phyloP scores from a whole-genome alignment of 2,888 invertebrate genomes.

The Cheilosia vulpina region DNA sequence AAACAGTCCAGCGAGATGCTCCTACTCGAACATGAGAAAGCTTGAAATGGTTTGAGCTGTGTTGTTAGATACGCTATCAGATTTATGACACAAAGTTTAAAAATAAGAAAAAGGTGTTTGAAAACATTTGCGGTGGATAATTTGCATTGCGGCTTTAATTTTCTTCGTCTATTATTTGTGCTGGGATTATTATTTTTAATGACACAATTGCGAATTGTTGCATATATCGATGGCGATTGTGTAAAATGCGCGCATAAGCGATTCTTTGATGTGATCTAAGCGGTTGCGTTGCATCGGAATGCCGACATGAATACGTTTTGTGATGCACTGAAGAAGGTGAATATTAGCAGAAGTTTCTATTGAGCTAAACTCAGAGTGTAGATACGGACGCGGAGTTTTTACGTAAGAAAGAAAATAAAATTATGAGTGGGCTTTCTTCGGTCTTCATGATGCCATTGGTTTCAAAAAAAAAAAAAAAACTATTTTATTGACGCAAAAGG shows the following conservation, averaged over 20 bases:
- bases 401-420: no score
- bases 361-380: not conserved
- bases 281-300: not conserved
- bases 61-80: conserved; percentile 67
- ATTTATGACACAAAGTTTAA: conserved; percentile 59
- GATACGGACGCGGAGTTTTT: no score
- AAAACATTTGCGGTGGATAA: conserved; percentile 4
- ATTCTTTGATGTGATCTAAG: not conserved
- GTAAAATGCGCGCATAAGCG: not conserved
- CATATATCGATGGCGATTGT: not conserved
- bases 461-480: no score
- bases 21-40: conserved; percentile 44
- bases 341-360: not conserved
- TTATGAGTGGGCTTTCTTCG: no score
- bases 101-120: not conserved
- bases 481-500: no score
- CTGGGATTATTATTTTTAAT: conserved; percentile 11
- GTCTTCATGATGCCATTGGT: no score
- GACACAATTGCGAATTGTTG: not conserved
- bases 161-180: not conserved
- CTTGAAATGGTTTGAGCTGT: conserved; percentile 44
- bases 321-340: not conserved
- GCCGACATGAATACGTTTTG: not conserved
- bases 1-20: not conserved
- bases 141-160: conserved; percentile 16